Evolutionary conservation across 2,113 vertebrate genomes (phyloP).

Genomic region (Notothenia coriiceps): DNA sequence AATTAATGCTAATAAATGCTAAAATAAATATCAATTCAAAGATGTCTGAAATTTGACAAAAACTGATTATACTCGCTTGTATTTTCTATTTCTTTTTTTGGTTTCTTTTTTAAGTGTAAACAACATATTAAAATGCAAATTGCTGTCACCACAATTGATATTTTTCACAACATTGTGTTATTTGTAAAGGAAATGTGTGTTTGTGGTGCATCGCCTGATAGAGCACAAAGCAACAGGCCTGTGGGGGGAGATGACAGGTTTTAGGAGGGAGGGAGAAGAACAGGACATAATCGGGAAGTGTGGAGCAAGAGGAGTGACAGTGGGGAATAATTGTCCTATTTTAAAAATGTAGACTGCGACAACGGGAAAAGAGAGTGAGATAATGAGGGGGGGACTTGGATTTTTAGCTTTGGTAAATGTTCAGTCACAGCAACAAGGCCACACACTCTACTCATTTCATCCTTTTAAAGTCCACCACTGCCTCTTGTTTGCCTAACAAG

Average conservation of each 20-base stretch:
- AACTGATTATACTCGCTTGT: constrained; percentile 5
- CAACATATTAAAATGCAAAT: constrained; percentile 55
- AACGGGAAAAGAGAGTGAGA: constrained; percentile 47
- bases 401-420: constrained; percentile 62
- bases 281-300: constrained; percentile 32
- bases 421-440: constrained; percentile 50
- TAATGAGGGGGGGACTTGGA: constrained; percentile 53
- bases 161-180: constrained; percentile 25
- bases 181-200: constrained; percentile 17
- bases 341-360: constrained; percentile 45
- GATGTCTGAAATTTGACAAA: constrained; percentile 23
- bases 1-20: constrained; percentile 21
- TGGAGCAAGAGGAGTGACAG: constrained; percentile 21
- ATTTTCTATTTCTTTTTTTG: neutral
- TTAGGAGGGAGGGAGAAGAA: constrained; percentile 33
- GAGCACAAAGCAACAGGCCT: constrained; percentile 8
- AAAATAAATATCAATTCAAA: neutral
- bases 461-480: constrained; percentile 46
- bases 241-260: constrained; percentile 42
- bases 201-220: constrained; percentile 5
- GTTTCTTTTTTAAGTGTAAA: constrained; percentile 15
- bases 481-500: constrained; percentile 46
- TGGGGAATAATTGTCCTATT: constrained; percentile 68
- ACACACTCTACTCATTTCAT: constrained; percentile 44
- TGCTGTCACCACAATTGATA: constrained; percentile 33